phyloP scores from a whole-genome alignment of 2,888 invertebrate genomes.

The Drosophila gaucha region DNA sequence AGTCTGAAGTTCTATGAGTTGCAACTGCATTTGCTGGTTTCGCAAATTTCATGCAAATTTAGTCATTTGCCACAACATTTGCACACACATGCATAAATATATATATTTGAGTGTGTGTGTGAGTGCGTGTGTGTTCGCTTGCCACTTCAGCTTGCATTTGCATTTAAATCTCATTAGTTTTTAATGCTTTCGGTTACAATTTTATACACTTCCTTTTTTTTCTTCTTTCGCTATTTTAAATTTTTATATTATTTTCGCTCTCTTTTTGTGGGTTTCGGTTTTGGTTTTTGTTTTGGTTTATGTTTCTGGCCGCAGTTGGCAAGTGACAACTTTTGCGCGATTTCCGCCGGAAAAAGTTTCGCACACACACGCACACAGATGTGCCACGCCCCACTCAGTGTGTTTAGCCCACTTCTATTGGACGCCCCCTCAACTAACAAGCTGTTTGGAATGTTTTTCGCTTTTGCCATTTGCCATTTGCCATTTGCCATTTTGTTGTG shows the following conservation, averaged over 20 bases:
- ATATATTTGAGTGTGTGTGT: background rate
- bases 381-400: constrained; percentile 40
- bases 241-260: constrained; percentile 17
- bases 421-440: constrained; percentile 21
- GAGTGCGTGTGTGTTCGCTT: background rate
- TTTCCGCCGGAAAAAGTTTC: constrained; percentile 64
- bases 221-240: constrained; percentile 6
- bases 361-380: constrained; percentile 33
- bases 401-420: background rate
- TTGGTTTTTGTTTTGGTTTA: constrained; percentile 24
- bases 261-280: constrained; percentile 16
- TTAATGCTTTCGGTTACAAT: constrained; percentile 71
- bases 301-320: constrained; percentile 39
- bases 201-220: constrained; percentile 27
- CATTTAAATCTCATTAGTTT: constrained; percentile 81
- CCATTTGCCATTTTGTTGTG: constrained; percentile 53
- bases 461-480: constrained; percentile 28
- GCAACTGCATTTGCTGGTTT: constrained; percentile 26
- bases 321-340: constrained; percentile 70
- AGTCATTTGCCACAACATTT: constrained; percentile 76
- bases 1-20: constrained; percentile 17
- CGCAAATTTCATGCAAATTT: constrained; percentile 73
- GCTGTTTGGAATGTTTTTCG: constrained; percentile 38
- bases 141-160: constrained; percentile 68
- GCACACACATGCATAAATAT: constrained; percentile 21